Conservation (phyloP, 2,113 vertebrate genomes). For the Loxodonta africana region DNA sequence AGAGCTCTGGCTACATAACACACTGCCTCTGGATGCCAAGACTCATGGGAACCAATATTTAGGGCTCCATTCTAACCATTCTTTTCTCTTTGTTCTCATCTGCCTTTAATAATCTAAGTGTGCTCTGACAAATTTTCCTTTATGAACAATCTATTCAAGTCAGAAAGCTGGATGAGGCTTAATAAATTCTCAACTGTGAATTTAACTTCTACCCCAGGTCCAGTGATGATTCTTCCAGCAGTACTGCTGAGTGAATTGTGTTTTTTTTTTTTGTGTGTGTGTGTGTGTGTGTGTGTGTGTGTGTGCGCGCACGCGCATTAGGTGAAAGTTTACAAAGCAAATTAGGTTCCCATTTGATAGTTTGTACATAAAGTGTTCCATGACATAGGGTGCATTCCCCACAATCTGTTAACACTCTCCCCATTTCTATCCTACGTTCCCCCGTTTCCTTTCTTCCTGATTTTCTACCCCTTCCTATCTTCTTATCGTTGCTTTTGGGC, state of each 20-base stretch:
- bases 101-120: not conserved
- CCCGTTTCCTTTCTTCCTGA: no score
- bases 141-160: not conserved
- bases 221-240: accelerated
- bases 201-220: not conserved
- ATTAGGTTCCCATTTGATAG: no score
- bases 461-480: no score
- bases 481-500: no score
- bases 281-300: no score
- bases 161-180: not conserved
- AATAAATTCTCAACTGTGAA: not conserved
- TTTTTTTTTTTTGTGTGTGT: no score
- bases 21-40: accelerated
- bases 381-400: no score
- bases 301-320: no score
- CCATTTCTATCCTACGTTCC: no score
- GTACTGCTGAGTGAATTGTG: not conserved
- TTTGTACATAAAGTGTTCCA: no score
- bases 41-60: not conserved
- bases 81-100: not conserved
- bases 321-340: no score
- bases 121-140: not conserved
- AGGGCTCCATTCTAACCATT: not conserved
- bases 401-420: no score
- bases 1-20: accelerated